Evolutionary conservation across 2,797 vertebrate genomes (phyloP).

Genomic region (Mastacembelus armatus): DNA sequence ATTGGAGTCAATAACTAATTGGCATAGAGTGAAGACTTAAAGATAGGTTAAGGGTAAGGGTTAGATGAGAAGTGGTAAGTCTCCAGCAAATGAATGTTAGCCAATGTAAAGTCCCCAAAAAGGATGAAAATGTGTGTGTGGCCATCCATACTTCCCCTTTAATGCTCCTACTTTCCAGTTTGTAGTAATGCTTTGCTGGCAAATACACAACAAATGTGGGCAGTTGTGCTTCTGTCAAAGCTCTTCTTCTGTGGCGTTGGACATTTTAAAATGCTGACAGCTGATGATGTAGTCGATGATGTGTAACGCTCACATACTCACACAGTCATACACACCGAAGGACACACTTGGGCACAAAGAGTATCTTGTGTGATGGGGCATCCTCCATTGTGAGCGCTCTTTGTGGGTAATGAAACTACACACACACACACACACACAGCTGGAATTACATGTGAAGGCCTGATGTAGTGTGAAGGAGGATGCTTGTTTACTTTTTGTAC

Average conservation of each 20-base stretch:
- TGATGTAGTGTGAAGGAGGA: slow-evolving; percentile 52
- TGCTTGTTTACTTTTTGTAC: slow-evolving; percentile 10
- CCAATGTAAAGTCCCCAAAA: no score
- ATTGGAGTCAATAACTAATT: no score
- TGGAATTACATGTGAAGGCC: slow-evolving; percentile 57
- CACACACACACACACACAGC: slow-evolving; percentile 19
- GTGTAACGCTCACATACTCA: slow-evolving; percentile 7
- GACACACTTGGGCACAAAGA: slow-evolving; percentile 39
- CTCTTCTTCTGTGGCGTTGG: slow-evolving; percentile 27
- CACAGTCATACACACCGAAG: neutral
- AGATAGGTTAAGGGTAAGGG: no score
- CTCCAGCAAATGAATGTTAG: no score
- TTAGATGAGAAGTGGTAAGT: no score
- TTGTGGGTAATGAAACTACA: slow-evolving; percentile 23
- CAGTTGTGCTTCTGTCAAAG: slow-evolving; percentile 4
- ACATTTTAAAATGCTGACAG: slow-evolving; percentile 54
- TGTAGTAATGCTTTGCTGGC: no score
- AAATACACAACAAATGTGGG: no score
- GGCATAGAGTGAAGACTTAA: no score
- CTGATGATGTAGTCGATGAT: slow-evolving; percentile 55
- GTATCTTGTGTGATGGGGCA: slow-evolving; percentile 47
- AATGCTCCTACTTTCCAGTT: no score
- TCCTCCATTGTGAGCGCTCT: slow-evolving; percentile 52
- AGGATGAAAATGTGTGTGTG: neutral
- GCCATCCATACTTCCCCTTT: neutral